A percentile compares a stretch with the other conserved stretches of the same genome.
Evolutionary conservation across 1,140 invertebrate genomes (phyloP).

Genomic region (Macrobrachium nipponense): DNA sequence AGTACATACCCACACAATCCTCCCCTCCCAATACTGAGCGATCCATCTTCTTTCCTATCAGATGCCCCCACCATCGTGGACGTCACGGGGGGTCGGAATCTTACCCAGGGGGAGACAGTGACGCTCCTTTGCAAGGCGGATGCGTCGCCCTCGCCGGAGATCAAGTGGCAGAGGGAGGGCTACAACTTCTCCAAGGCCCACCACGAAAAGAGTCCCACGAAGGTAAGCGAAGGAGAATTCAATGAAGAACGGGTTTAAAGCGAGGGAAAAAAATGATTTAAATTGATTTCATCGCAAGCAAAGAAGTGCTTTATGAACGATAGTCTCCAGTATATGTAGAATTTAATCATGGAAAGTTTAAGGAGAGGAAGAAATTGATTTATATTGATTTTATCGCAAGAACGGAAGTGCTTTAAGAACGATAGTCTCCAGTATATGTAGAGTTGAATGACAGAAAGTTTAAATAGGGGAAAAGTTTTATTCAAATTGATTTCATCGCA

Average conservation of each 20-base stretch:
- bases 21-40: not conserved
- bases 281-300: not conserved
- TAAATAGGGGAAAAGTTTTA: too few species aligned
- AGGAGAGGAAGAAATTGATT: too few species aligned
- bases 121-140: slow-evolving; percentile 88
- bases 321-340: too few species aligned
- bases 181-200: slow-evolving; percentile 70
- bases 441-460: not conserved
- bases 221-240: slow-evolving; percentile 70
- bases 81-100: slow-evolving; percentile 80
- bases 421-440: not conserved
- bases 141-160: slow-evolving; percentile 88
- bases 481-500: not conserved
- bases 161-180: slow-evolving; percentile 85
- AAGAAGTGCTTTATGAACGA: too few species aligned
- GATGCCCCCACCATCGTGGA: slow-evolving; percentile 75
- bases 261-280: too few species aligned
- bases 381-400: too few species aligned
- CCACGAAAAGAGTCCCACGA: slow-evolving; percentile 73
- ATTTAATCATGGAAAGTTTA: too few species aligned
- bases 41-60: not conserved
- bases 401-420: too few species aligned
- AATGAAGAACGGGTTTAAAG: too few species aligned
- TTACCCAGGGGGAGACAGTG: slow-evolving; percentile 83
- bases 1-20: slow-evolving; percentile 4